Percentiles rank a stretch among this genome's conserved stretches.
Evolutionary conservation across 2,113 vertebrate species (phyloP).

Genomic region (Colistium nudipinnis): DNA sequence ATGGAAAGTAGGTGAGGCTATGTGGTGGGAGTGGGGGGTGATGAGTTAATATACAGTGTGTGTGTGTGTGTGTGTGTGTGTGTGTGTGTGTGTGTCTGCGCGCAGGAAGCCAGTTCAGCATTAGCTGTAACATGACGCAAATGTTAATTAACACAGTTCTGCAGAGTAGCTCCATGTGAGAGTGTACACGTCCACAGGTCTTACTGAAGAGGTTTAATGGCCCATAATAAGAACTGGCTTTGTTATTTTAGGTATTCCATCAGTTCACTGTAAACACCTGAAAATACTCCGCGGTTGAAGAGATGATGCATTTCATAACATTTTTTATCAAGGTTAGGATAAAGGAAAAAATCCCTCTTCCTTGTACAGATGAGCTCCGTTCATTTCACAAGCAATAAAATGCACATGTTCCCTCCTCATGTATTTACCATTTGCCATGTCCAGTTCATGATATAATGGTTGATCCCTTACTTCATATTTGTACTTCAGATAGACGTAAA

Average conservation of each 20-base stretch:
- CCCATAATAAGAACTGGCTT: slow-evolving; percentile 1
- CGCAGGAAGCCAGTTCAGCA: slow-evolving; percentile 56
- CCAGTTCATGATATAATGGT: neutral
- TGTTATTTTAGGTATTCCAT: slow-evolving; percentile 14
- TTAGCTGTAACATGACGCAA: slow-evolving; percentile 48
- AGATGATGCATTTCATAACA: neutral
- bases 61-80: no score
- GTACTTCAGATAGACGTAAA: no score
- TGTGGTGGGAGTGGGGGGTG: slow-evolving; percentile 3
- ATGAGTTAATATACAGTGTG: slow-evolving; percentile 45
- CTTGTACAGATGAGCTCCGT: neutral
- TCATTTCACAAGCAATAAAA: no score
- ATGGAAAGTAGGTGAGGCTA: slow-evolving; percentile 73
- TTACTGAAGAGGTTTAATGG: slow-evolving; percentile 39
- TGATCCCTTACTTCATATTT: neutral
- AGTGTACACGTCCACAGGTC: slow-evolving; percentile 21
- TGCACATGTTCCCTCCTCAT: no score
- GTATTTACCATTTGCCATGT: no score
- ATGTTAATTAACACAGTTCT: slow-evolving; percentile 71
- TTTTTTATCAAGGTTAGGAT: neutral
- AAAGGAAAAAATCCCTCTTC: neutral
- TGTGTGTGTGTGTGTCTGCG: no score
- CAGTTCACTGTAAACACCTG: neutral
- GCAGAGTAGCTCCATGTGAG: slow-evolving; percentile 42
- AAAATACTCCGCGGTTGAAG: neutral